Evolutionary conservation across 2,113 vertebrate species (phyloP), one percentile per base, ranked within the genome.

Genomic region (Catharus minimus): DNA sequence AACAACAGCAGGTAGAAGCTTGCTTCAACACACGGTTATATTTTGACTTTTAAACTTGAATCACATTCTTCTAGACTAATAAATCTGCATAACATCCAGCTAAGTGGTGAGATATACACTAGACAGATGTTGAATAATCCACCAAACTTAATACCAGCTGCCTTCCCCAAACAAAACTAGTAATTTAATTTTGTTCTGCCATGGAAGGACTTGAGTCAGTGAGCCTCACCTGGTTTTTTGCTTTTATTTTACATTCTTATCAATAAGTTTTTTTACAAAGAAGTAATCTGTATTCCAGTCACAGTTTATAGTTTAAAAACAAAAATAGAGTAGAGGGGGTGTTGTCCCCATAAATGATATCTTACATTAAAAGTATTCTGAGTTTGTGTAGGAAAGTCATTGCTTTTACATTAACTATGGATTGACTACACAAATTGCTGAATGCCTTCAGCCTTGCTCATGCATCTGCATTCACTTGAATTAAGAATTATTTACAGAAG

Each of bases 81-180:
- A 24, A 82, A 76, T n/a, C 55, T 27, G 19, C 20, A 10, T 33
- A 90, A 57, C 26, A 74, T 65, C 18, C 46, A 86, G 30, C 17
- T 65, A 94, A 89, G 43, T 50, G 43, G 74, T 75, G 50, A 84
- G 24, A 90, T 30, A 32, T 11, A 50, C 10, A 82, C 57, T 24
- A 57, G 78, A 86, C 75, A 92, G 93, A 90, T 88, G 78, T 60
- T 75, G 55, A 75, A 81, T 82, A 95, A 95, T 92, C 78, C 75
- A 72, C 39, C 19, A 78, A 88, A 82, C 30, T 60, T 78, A 89
- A 91, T 73, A 60, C 32, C 39, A 66, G 78, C 58, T 88, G 95
- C 88, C 49, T 89, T 86, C 26, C 60, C 38, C 7, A 2, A n/a
- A 82, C 9, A 62, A 49, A 90, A 86, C 65, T 41, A 89, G 73